Evolutionary conservation across 2,113 vertebrate species (phyloP).

Genomic region (Plecturocebus donacophilus): DNA sequence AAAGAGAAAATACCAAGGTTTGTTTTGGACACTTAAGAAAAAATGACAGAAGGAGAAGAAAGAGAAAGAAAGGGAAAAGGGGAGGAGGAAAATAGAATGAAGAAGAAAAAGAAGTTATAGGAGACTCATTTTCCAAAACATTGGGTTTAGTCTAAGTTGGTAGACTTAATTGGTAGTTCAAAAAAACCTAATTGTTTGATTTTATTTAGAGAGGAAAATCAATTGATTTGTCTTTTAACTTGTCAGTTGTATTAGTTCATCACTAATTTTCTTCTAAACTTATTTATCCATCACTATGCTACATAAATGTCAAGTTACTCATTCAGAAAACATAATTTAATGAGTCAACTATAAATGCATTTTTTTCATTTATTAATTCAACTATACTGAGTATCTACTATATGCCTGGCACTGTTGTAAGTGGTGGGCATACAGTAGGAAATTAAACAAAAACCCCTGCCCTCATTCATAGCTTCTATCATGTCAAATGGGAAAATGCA

Average conservation of each 20-base stretch:
- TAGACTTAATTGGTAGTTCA: not conserved
- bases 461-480: not conserved
- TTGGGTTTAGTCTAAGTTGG: not conserved
- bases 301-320: conserved; percentile 13
- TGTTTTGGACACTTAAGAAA: not conserved
- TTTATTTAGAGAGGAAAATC: not conserved
- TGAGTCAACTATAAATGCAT: not conserved
- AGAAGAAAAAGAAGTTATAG: not conserved
- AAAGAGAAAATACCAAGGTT: not conserved
- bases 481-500: not conserved
- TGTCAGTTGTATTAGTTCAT: not conserved
- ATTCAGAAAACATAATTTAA: not conserved
- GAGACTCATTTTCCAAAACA: not conserved
- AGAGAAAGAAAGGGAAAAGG: not conserved
- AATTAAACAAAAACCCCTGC: not conserved
- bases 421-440: not conserved
- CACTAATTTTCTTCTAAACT: not conserved
- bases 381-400: not conserved
- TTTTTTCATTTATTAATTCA: not conserved
- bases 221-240: not conserved
- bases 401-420: not conserved
- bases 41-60: not conserved
- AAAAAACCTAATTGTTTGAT: not conserved
- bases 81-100: not conserved
- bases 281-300: not conserved